Percentiles rank a stretch among this genome's conserved stretches.
Conservation (phyloP, 2,113 vertebrate genomes). For the Zeus faber region DNA sequence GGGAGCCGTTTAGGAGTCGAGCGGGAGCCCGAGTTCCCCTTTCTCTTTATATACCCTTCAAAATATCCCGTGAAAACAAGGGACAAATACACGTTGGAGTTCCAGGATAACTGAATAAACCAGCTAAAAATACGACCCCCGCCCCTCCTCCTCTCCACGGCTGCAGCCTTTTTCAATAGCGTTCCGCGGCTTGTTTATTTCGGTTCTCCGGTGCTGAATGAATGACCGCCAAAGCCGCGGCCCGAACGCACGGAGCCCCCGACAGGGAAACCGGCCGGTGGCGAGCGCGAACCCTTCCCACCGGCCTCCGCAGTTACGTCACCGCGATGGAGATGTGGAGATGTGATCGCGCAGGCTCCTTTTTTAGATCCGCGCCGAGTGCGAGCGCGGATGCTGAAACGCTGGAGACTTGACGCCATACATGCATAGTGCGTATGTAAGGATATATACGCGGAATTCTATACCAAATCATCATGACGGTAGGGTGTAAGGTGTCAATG, state of each 20-base stretch:
- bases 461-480: background rate
- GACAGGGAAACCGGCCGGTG: conserved; percentile 59
- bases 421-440: background rate
- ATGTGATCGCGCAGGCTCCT: background rate
- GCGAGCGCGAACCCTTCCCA: conserved; percentile 46
- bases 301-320: conserved; percentile 36
- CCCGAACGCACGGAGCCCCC: conserved; percentile 46
- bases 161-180: conserved; percentile 36
- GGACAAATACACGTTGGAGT: conserved; percentile 61
- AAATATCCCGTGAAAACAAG: conserved; percentile 49
- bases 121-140: conserved; percentile 51
- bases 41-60: conserved; percentile 44
- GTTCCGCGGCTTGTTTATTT: conserved; percentile 65
- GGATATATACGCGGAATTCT: conserved; percentile 19
- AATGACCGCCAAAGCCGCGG: conserved; percentile 61
- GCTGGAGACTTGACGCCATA: background rate
- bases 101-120: conserved; percentile 61
- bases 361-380: background rate
- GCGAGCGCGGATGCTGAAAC: background rate
- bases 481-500: background rate
- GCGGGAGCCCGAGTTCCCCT: conserved; percentile 34
- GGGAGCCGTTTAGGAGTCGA: conserved; percentile 55
- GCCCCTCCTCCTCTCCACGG: conserved; percentile 30
- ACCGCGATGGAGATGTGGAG: conserved; percentile 27
- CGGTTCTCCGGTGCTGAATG: conserved; percentile 36